These are phyloP conservation scores for Chymomyza amoena DNA, from an alignment of 2,888 invertebrate genomes.

Conservation along the genomic window DNA sequence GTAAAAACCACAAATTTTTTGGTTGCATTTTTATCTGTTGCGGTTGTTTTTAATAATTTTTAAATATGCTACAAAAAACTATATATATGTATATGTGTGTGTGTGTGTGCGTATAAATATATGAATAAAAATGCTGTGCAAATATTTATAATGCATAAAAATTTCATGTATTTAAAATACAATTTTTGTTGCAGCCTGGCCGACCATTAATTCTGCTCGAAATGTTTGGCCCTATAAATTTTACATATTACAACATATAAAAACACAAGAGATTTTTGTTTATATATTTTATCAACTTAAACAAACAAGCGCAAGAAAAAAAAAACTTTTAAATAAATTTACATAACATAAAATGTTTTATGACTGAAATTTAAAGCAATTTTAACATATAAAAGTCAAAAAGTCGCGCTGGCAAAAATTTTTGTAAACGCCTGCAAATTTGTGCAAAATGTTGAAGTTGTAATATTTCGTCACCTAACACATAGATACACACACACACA, in stretches of 20 bases:
- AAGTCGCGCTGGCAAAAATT: constrained; percentile 23
- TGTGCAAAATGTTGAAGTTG: constrained; percentile 66
- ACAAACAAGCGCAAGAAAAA: constrained; percentile 11
- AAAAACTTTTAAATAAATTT: constrained; percentile 2
- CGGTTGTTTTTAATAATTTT: constrained; percentile 40
- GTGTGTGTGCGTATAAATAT: too few species aligned
- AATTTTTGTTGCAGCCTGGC: constrained; percentile 22
- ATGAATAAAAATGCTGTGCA: neutral
- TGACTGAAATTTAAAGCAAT: neutral
- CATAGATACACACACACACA: neutral
- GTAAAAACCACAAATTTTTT: neutral
- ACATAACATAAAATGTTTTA: constrained; percentile 1
- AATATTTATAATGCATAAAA: constrained; percentile 22
- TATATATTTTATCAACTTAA: constrained; percentile 37
- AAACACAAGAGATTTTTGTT: constrained; percentile 3
- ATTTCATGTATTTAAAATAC: constrained; percentile 11
- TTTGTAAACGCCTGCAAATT: constrained; percentile 50
- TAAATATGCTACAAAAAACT: constrained; percentile 25
- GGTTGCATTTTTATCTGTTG: constrained; percentile 10
- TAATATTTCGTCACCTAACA: constrained; percentile 70
- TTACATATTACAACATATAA: constrained; percentile 13
- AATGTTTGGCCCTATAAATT: constrained; percentile 6
- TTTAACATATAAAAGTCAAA: neutral
- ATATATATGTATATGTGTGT: too few species aligned
- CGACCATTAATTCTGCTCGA: constrained; percentile 47